A percentile compares a stretch with the other conserved stretches of the same genome.
phyloP scores from a whole-genome alignment of 2,888 invertebrate species.

The Macropis europaea region DNA sequence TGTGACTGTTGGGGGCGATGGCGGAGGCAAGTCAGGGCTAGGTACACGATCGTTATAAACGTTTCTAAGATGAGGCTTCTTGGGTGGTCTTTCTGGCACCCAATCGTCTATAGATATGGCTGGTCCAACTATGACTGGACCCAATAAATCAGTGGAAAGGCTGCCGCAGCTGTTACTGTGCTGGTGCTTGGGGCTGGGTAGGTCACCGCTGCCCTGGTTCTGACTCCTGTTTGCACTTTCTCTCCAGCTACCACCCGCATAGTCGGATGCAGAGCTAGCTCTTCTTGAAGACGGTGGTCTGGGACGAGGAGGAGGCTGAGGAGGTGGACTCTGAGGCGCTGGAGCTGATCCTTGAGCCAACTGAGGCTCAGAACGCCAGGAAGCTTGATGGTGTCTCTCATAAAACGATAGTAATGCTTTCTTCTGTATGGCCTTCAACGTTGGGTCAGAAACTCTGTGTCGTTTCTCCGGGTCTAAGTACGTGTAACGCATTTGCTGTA shows the following conservation, averaged over 20 bases:
- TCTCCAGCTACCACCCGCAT: slow-evolving; percentile 81
- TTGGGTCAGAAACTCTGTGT: slow-evolving; percentile 86
- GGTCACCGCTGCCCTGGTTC: slow-evolving; percentile 57
- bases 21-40: slow-evolving; percentile 84
- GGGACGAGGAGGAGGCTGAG: slow-evolving; percentile 79
- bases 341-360: slow-evolving; percentile 73
- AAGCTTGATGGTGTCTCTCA: slow-evolving; percentile 84
- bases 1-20: slow-evolving; percentile 83
- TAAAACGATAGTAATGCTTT: slow-evolving; percentile 91
- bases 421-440: slow-evolving; percentile 90
- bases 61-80: slow-evolving; percentile 85
- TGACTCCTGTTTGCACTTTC: slow-evolving; percentile 74
- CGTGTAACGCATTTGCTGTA: slow-evolving; percentile 82
- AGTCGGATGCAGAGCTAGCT: slow-evolving; percentile 86
- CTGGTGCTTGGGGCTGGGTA: slow-evolving; percentile 80
- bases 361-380: slow-evolving; percentile 84
- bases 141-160: slow-evolving; percentile 82
- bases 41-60: slow-evolving; percentile 81
- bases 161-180: slow-evolving; percentile 84
- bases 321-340: slow-evolving; percentile 67
- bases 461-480: slow-evolving; percentile 88
- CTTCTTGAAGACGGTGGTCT: slow-evolving; percentile 81
- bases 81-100: slow-evolving; percentile 89
- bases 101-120: slow-evolving; percentile 85
- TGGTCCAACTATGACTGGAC: slow-evolving; percentile 84